phyloP scores from a whole-genome alignment of 2,113 vertebrate genomes.

The Nesogale talazaci region DNA sequence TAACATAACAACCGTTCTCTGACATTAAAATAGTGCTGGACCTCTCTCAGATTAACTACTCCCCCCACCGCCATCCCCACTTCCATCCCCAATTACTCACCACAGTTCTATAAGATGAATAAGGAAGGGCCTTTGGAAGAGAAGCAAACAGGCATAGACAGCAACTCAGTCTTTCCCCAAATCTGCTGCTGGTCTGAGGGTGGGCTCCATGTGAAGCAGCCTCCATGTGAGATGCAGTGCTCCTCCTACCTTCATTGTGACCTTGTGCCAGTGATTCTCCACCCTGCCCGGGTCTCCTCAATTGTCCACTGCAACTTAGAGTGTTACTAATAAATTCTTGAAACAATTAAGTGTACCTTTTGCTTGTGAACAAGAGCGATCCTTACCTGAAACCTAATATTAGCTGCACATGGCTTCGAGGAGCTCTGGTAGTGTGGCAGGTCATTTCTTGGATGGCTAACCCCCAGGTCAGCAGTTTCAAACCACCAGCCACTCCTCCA shows the following conservation, averaged over 20 bases:
- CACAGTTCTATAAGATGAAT: accelerated
- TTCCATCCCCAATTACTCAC: not conserved
- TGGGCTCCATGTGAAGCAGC: accelerated
- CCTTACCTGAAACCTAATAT: not conserved
- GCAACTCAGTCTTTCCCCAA: not conserved
- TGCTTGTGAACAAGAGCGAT: no score
- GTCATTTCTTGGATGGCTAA: no score
- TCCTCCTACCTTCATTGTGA: accelerated
- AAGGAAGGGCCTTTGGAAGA: not conserved
- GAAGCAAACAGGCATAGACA: not conserved
- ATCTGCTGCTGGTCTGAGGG: not conserved
- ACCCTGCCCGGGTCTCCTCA: not conserved
- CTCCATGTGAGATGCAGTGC: not conserved
- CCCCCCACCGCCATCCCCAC: no score
- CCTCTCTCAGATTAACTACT: accelerated
- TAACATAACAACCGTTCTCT: accelerated
- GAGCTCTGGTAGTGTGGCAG: not conserved
- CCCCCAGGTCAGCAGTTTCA: no score
- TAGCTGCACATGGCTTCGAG: not conserved
- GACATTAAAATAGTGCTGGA: accelerated
- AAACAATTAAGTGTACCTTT: not conserved
- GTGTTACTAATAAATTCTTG: not conserved
- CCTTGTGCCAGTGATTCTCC: not conserved
- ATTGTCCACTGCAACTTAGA: accelerated
- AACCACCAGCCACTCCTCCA: no score